Percentiles rank a stretch among this genome's conserved stretches.
Conservation (phyloP, 2,797 vertebrate genomes). For the Geotrypetes seraphini region DNA sequence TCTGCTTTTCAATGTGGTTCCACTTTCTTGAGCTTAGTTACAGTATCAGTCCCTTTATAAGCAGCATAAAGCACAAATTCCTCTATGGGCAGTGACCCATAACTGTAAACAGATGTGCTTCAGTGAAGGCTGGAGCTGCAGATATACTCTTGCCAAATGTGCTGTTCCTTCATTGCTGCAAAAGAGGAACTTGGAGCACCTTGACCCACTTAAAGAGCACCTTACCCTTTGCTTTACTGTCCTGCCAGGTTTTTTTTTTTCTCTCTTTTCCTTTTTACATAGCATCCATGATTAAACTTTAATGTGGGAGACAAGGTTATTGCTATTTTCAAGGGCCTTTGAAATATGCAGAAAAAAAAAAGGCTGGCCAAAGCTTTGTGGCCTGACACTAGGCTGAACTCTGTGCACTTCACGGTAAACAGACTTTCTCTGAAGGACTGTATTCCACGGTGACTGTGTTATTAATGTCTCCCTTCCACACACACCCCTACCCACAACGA, state of each 20-base stretch:
- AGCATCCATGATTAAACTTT: conserved; percentile 27
- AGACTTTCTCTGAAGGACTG: too few relatives aligned
- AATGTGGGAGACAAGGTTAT: conserved; percentile 49
- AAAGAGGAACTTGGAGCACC: conserved; percentile 47
- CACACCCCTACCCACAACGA: too few relatives aligned
- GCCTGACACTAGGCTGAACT: conserved; percentile 7
- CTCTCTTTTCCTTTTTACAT: conserved; percentile 38
- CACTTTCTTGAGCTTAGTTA: too few relatives aligned
- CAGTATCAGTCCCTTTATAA: too few relatives aligned
- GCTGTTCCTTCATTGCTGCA: conserved; percentile 31
- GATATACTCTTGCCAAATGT: conserved; percentile 37
- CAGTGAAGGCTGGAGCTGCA: conserved; percentile 22
- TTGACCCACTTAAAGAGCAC: conserved; percentile 58
- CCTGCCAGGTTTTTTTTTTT: conserved; percentile 39
- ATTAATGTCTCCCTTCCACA: too few relatives aligned
- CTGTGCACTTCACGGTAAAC: neutral
- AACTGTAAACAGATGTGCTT: conserved; percentile 49
- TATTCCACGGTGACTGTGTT: too few relatives aligned
- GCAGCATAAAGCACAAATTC: conserved; percentile 14
- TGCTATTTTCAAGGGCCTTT: conserved; percentile 54
- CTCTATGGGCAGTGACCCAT: conserved; percentile 37
- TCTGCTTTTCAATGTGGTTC: too few relatives aligned
- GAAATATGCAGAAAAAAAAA: conserved; percentile 37
- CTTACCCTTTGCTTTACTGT: conserved; percentile 46
- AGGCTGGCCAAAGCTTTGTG: conserved; percentile 5